Evolutionary conservation across 2,888 invertebrate species (phyloP).

Genomic region (Catotricha subobsoleta): DNA sequence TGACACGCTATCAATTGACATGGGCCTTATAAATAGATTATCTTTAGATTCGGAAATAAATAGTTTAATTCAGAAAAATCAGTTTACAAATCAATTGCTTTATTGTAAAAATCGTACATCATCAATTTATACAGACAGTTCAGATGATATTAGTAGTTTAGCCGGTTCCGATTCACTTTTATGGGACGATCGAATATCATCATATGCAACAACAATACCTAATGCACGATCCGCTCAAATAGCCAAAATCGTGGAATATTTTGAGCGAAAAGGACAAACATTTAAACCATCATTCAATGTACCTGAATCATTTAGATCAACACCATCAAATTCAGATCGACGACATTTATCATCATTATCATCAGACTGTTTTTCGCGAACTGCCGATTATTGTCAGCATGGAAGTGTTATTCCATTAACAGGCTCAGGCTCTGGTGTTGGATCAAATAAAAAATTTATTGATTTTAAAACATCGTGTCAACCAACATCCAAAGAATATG

Average conservation of each 20-base stretch:
- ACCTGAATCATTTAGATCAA: conserved; percentile 20
- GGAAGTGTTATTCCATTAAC: no score
- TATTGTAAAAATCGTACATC: conserved; percentile 49
- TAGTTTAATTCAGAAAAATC: conserved; percentile 29
- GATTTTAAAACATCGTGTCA: background rate
- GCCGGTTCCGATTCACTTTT: conserved; percentile 56
- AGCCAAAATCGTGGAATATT: conserved; percentile 73
- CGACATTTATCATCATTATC: conserved; percentile 2
- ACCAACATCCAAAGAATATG: conserved; percentile 19
- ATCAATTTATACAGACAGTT: conserved; percentile 73
- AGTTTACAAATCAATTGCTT: conserved; percentile 34
- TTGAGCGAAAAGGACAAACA: conserved; percentile 56
- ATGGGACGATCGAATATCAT: conserved; percentile 46
- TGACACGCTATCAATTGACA: conserved; percentile 25
- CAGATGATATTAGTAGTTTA: conserved; percentile 67
- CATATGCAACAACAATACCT: conserved; percentile 26
- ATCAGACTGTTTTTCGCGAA: no score
- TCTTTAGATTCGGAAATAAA: conserved; percentile 32
- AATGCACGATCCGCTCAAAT: conserved; percentile 47
- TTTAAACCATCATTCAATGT: conserved; percentile 31
- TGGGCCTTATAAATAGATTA: conserved; percentile 32
- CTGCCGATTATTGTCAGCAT: no score
- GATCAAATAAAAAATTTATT: background rate
- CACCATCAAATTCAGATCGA: conserved; percentile 6
- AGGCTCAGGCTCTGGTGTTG: background rate